These are phyloP conservation scores for Electrophaes corylata DNA, from an alignment of 2,888 invertebrate species.

Conservation along the genomic window DNA sequence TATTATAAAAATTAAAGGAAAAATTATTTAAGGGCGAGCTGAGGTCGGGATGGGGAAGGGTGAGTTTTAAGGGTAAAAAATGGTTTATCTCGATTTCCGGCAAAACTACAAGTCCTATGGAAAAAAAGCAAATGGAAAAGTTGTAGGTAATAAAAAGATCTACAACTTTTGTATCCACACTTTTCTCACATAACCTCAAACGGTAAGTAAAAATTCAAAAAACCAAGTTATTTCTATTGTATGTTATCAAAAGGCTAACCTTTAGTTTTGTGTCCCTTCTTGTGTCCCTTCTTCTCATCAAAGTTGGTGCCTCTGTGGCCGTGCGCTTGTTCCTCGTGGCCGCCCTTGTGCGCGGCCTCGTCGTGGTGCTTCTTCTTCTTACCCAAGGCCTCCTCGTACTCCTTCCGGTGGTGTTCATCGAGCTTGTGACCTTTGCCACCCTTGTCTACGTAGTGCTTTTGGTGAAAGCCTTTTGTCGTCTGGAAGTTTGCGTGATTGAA, in stretches of 20 bases:
- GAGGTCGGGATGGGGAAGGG: no score
- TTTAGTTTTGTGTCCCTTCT: conserved; percentile 90
- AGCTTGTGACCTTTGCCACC: conserved; percentile 84
- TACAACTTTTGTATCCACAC: no score
- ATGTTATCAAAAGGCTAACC: conserved; percentile 64
- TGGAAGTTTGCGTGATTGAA: conserved; percentile 47
- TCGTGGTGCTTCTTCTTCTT: conserved; percentile 87
- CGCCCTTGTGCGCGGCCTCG: conserved; percentile 85
- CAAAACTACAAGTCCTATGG: no score
- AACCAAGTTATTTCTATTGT: no score
- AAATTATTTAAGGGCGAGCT: no score
- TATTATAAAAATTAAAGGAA: no score
- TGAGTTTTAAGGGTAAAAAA: no score
- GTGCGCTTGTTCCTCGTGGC: conserved; percentile 87
- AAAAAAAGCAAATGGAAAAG: no score
- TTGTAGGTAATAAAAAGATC: no score
- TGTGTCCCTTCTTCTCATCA: conserved; percentile 90
- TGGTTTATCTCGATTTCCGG: no score
- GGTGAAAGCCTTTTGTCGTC: conserved; percentile 83
- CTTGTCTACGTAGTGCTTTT: conserved; percentile 84
- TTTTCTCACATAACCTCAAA: no score
- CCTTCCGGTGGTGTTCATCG: conserved; percentile 83
- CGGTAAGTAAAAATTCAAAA: no score
- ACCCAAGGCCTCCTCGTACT: conserved; percentile 86
- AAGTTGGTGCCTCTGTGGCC: conserved; percentile 88